A percentile compares a stretch with the other conserved stretches of the same genome.
Conservation (phyloP, 2,888 invertebrate genomes). For the Trypoxylon attenuatum region DNA sequence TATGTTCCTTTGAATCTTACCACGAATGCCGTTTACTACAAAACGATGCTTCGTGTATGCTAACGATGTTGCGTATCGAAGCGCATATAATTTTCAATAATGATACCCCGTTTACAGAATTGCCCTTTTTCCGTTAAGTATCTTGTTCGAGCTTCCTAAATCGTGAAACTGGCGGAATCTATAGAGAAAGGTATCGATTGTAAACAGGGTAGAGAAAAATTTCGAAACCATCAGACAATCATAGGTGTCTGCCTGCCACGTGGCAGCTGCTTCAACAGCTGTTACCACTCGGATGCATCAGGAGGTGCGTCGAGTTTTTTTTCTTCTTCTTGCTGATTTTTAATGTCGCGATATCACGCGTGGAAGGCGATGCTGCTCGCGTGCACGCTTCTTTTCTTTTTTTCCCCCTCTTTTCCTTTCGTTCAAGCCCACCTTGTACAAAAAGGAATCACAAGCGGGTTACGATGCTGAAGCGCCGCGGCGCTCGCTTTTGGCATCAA, state of each 20-base stretch:
- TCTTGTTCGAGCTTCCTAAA: background rate
- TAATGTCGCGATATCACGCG: constrained; percentile 52
- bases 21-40: too few relatives aligned
- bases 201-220: constrained; percentile 40
- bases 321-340: constrained; percentile 46
- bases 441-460: too few relatives aligned
- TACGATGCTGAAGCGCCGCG: constrained; percentile 1
- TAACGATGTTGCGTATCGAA: too few relatives aligned
- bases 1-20: too few relatives aligned
- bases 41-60: too few relatives aligned
- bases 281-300: constrained; percentile 57
- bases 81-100: too few relatives aligned
- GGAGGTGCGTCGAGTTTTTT: constrained; percentile 45
- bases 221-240: constrained; percentile 45
- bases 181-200: constrained; percentile 29
- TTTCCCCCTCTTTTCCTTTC: background rate
- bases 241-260: constrained; percentile 55
- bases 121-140: too few relatives aligned
- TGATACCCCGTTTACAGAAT: too few relatives aligned
- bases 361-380: constrained; percentile 33
- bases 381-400: constrained; percentile 6
- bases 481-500: constrained; percentile 2
- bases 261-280: constrained; percentile 67
- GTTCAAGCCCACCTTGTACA: constrained; percentile 1
- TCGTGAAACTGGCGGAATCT: background rate